phyloP scores from a whole-genome alignment of 2,888 invertebrate genomes.

The Seira ritae region DNA sequence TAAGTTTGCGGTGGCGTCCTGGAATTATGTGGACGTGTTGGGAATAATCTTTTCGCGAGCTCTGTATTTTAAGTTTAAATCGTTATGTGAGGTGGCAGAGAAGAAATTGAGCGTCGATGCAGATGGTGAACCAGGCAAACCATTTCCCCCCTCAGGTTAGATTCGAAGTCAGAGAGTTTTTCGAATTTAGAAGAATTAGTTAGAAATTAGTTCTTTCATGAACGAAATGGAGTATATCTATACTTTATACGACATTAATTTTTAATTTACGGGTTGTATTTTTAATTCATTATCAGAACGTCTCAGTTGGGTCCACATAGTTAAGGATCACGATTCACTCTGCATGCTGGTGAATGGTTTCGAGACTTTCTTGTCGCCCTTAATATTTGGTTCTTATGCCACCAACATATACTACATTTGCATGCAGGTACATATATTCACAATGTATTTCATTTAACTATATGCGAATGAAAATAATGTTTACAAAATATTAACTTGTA shows the following conservation, averaged over 20 bases:
- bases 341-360: constrained; percentile 33
- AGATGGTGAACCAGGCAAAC: no score
- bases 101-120: not conserved
- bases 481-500: no score
- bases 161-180: no score
- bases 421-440: constrained; percentile 59
- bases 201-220: not conserved
- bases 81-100: constrained; percentile 32
- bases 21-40: constrained; percentile 51
- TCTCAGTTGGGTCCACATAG: constrained; percentile 33
- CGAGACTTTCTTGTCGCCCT: constrained; percentile 49
- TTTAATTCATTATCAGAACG: constrained; percentile 22
- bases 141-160: no score
- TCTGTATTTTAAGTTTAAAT: constrained; percentile 56
- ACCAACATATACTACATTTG: constrained; percentile 60
- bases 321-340: constrained; percentile 37
- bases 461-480: no score
- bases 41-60: constrained; percentile 51
- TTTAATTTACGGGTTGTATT: not conserved
- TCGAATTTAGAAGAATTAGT: no score
- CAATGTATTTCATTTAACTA: no score
- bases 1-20: constrained; percentile 30
- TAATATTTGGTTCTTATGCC: constrained; percentile 56
- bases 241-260: not conserved
- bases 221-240: constrained; percentile 12